These are phyloP conservation scores for Stichodactyla mertensii DNA, from an alignment of 64 coral and sea anemone genomes.

Conservation along the genomic window DNA sequence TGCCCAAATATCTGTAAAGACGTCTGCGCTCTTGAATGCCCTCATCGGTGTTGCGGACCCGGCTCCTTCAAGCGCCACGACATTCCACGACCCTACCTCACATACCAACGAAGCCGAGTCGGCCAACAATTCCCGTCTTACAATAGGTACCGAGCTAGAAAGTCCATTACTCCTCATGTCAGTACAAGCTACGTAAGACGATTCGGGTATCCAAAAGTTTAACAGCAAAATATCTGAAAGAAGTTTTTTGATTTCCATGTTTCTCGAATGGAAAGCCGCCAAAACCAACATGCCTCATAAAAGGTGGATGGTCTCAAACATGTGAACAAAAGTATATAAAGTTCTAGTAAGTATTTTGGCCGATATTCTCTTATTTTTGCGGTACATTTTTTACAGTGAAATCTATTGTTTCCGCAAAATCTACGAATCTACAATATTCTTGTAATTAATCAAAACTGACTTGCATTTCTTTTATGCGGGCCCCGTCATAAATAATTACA, in stretches of 20 bases:
- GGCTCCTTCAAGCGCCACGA: slow-evolving; percentile 62
- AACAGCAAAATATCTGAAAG: background rate
- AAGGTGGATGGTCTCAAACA: too few relatives aligned
- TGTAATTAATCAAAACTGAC: background rate
- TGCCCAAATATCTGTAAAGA: slow-evolving; percentile 83
- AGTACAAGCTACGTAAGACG: slow-evolving; percentile 59
- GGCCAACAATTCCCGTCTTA: background rate
- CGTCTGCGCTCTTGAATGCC: slow-evolving; percentile 87
- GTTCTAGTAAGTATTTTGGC: too few relatives aligned
- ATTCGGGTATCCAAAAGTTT: slow-evolving; percentile 52
- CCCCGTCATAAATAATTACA: too few relatives aligned
- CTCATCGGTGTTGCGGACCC: slow-evolving; percentile 83
- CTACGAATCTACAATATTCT: too few relatives aligned
- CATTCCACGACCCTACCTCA: background rate
- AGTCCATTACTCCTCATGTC: slow-evolving; percentile 8
- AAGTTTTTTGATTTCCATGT: background rate
- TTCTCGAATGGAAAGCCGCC: too few relatives aligned
- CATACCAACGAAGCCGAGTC: background rate
- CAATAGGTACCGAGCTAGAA: slow-evolving; percentile 10
- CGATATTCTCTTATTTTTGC: too few relatives aligned
- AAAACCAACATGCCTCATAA: too few relatives aligned
- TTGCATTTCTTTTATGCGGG: background rate
- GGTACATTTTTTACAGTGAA: too few relatives aligned
- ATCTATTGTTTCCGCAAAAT: too few relatives aligned
- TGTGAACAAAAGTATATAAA: too few relatives aligned